These are phyloP conservation scores for Euglossa dilemma DNA, from an alignment of 1,140 invertebrate genomes.

Conservation along the genomic window DNA sequence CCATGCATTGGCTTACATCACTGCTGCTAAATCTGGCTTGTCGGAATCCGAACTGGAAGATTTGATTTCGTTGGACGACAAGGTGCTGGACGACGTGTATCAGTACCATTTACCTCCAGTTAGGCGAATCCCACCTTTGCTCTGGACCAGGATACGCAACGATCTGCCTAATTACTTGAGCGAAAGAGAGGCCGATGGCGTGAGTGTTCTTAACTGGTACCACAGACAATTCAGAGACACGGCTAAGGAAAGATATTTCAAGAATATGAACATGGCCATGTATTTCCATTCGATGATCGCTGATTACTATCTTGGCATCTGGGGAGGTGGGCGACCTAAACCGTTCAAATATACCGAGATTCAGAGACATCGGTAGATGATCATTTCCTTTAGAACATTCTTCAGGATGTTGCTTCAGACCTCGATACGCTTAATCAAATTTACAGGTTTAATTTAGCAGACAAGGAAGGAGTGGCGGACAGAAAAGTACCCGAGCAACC, in stretches of 20 bases:
- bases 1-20: conserved; percentile 97
- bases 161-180: conserved; percentile 98
- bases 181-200: conserved; percentile 97
- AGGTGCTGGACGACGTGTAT: conserved; percentile 98
- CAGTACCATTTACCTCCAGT: conserved; percentile 99
- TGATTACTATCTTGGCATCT: conserved; percentile 98
- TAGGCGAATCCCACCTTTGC: conserved; percentile 94
- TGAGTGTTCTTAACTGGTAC: conserved; percentile 99
- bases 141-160: conserved; percentile 97
- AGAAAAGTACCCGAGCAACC: conserved; percentile 98
- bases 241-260: conserved; percentile 97
- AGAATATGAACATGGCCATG: conserved; percentile 97
- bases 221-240: conserved; percentile 97
- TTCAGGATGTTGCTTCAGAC: background rate
- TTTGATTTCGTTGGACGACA: conserved; percentile 96
- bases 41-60: conserved; percentile 97
- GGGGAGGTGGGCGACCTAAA: conserved; percentile 96
- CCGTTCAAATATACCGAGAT: conserved; percentile 99
- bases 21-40: conserved; percentile 94
- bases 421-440: conserved; percentile 32
- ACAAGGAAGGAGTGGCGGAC: conserved; percentile 96
- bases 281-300: conserved; percentile 99
- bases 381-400: conserved; percentile 25
- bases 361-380: conserved; percentile 90
- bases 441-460: conserved; percentile 90